A percentile compares a stretch with the other conserved stretches of the same genome.
Conservation (phyloP, 2,113 vertebrate species). For the Boleophthalmus pectinirostris region DNA sequence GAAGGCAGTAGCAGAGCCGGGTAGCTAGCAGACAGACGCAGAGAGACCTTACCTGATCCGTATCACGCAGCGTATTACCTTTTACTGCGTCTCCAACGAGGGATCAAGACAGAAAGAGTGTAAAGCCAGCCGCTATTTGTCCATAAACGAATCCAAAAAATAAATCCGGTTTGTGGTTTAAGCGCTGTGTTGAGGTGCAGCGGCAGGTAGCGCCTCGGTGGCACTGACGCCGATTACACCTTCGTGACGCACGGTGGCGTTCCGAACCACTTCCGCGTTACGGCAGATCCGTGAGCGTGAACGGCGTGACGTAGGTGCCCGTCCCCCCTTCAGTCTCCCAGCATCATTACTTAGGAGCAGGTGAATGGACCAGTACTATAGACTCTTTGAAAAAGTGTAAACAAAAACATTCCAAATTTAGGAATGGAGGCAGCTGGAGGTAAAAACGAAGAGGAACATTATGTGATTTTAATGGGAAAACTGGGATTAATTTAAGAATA, state of each 20-base stretch:
- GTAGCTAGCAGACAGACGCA: slow-evolving; percentile 45
- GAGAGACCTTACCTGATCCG: slow-evolving; percentile 4
- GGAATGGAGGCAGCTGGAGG: too few relatives aligned
- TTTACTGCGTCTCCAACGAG: slow-evolving; percentile 42
- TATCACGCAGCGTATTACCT: slow-evolving; percentile 49
- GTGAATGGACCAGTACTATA: slow-evolving; percentile 16
- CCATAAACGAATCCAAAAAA: background rate
- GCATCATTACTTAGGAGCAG: slow-evolving; percentile 46
- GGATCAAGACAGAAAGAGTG: slow-evolving; percentile 8
- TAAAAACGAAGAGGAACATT: too few relatives aligned
- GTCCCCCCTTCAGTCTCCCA: slow-evolving; percentile 5
- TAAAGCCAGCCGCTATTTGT: background rate
- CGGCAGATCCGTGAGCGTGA: slow-evolving; percentile 36
- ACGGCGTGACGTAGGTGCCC: slow-evolving; percentile 38
- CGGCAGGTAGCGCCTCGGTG: slow-evolving; percentile 41
- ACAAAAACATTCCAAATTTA: too few relatives aligned
- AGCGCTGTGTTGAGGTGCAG: background rate
- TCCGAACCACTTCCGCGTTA: slow-evolving; percentile 70
- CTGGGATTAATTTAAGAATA: too few relatives aligned
- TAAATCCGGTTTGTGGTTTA: background rate
- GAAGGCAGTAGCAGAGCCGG: slow-evolving; percentile 26
- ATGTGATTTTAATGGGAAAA: too few relatives aligned
- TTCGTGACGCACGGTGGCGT: slow-evolving; percentile 75
- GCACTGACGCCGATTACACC: slow-evolving; percentile 63
- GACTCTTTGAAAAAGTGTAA: too few relatives aligned